phyloP scores from a whole-genome alignment of 2,113 vertebrate species.

The Bufo gargarizans region DNA sequence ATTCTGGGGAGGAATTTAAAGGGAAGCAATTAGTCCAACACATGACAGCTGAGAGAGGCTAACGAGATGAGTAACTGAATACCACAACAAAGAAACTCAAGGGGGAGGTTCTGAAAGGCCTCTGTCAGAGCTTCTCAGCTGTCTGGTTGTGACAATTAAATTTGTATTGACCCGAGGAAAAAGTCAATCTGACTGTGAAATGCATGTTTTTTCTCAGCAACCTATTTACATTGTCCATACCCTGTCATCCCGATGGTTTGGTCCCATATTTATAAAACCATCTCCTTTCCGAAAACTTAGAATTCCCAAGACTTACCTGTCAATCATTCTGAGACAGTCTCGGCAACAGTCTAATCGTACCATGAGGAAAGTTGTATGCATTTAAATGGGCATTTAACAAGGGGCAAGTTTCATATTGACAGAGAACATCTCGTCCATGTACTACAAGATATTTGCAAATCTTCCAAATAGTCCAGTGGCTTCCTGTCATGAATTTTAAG shows the following conservation, averaged over 20 bases:
- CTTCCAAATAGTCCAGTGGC: not conserved
- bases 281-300: no score
- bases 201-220: not conserved
- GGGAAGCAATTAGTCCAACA: no score
- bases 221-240: not conserved
- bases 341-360: not conserved
- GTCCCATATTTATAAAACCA: not conserved
- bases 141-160: no score
- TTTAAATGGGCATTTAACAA: conserved; percentile 34
- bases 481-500: not conserved
- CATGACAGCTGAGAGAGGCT: no score
- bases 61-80: no score
- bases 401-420: not conserved
- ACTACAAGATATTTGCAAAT: not conserved
- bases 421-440: not conserved
- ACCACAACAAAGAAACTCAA: no score
- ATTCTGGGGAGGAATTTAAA: no score
- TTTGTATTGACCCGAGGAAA: not conserved
- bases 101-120: no score
- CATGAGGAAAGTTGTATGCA: conserved; percentile 4
- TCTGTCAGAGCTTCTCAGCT: no score
- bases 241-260: not conserved
- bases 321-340: not conserved
- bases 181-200: not conserved
- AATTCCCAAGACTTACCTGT: not conserved